Percentiles rank a stretch among this genome's conserved stretches.
Evolutionary conservation across 2,888 invertebrate genomes (phyloP).

Genomic region (Phortica okadai): DNA sequence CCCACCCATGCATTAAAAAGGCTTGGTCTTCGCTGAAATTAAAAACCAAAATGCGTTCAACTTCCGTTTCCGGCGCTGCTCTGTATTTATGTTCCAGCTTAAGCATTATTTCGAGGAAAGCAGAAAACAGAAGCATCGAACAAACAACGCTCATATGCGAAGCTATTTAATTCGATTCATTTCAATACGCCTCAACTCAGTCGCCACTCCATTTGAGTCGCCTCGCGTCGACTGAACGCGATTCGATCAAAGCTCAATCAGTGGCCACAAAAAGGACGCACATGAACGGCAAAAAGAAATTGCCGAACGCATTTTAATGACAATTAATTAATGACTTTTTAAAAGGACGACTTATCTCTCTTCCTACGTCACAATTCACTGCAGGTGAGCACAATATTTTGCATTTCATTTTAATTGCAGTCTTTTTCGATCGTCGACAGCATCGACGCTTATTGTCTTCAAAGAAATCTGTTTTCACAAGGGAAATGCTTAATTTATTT

Average conservation of each 20-base stretch:
- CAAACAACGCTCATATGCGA: neutral
- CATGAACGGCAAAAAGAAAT: neutral
- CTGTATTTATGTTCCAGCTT: constrained; percentile 13
- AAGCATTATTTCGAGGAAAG: neutral
- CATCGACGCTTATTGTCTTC: too few relatives aligned
- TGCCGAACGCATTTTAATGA: constrained; percentile 58
- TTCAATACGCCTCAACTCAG: neutral
- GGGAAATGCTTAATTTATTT: too few relatives aligned
- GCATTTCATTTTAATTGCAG: too few relatives aligned
- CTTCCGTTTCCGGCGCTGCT: constrained; percentile 15
- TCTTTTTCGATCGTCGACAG: too few relatives aligned
- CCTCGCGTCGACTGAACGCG: neutral
- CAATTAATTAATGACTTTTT: constrained; percentile 65
- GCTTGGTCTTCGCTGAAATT: constrained; percentile 1
- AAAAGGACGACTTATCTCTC: constrained; percentile 37
- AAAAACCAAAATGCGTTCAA: constrained; percentile 14
- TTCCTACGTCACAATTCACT: constrained; percentile 3
- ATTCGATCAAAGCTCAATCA: constrained; percentile 26
- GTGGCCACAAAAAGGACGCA: constrained; percentile 17
- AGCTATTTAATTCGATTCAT: neutral
- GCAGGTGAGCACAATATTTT: too few relatives aligned
- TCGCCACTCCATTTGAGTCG: neutral
- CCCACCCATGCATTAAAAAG: neutral
- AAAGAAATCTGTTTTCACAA: too few relatives aligned
- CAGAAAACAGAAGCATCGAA: neutral